Percentiles rank a stretch among this genome's conserved stretches.
Conservation (phyloP, 2,113 vertebrate species). For the Bos javanicus region DNA sequence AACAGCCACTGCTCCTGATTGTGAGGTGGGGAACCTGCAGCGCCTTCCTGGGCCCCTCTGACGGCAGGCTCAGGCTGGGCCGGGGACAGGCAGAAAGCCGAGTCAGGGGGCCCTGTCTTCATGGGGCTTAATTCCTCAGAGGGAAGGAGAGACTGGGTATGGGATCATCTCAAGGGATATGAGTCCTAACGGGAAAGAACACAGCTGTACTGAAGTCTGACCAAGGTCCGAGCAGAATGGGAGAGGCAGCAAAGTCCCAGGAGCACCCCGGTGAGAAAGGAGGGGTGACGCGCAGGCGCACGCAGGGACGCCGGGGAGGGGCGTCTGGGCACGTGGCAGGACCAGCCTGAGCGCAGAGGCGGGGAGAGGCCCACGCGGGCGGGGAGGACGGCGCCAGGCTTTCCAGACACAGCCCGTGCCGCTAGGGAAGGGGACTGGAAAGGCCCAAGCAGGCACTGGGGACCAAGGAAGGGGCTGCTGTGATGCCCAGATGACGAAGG, state of each 20-base stretch:
- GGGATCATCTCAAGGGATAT: not conserved
- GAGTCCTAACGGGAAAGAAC: not conserved
- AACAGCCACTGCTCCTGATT: not conserved
- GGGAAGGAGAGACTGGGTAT: not conserved
- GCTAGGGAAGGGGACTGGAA: not conserved
- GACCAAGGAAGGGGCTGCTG: not conserved
- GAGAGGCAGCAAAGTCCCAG: not conserved
- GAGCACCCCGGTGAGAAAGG: not conserved
- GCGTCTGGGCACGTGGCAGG: not conserved
- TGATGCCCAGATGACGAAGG: not conserved
- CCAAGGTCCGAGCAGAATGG: not conserved
- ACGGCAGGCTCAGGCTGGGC: not conserved
- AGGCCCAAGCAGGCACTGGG: not conserved
- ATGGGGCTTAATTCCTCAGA: fast-evolving
- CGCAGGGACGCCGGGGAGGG: not conserved
- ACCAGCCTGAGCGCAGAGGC: not conserved
- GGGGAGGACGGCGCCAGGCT: too few species aligned
- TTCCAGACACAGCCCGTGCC: not conserved
- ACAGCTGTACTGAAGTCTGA: not conserved
- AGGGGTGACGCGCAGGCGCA: not conserved
- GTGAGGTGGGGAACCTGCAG: not conserved
- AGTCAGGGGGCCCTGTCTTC: not conserved
- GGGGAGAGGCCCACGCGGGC: not conserved
- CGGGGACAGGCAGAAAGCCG: fast-evolving
- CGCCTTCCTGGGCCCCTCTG: not conserved